Percentiles rank a stretch among this genome's conserved stretches.
These are phyloP conservation scores for Apantesis nais DNA, from an alignment of 2,888 invertebrate genomes.

Conservation along the genomic window DNA sequence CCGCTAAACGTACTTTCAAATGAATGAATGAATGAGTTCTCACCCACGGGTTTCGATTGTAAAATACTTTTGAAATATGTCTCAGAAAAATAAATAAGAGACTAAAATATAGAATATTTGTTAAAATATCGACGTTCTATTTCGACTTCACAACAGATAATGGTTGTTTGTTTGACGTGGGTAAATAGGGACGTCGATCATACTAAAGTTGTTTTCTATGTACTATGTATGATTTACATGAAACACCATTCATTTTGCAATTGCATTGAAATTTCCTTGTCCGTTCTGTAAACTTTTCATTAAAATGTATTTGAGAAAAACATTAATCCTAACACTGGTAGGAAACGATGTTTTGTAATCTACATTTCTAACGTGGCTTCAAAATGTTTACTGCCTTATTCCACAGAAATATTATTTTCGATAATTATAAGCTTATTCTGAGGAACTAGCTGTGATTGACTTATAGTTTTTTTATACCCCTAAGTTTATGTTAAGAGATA, in stretches of 20 bases:
- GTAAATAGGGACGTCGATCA: conserved; percentile 59
- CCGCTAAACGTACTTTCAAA: conserved; percentile 79
- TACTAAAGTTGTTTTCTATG: conserved; percentile 49
- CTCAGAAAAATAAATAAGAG: conserved; percentile 32
- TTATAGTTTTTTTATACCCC: too few relatives aligned
- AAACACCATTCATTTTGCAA: conserved; percentile 45
- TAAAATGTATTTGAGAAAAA: not conserved
- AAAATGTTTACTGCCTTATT: too few relatives aligned
- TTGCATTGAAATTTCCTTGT: conserved; percentile 15
- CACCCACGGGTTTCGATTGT: conserved; percentile 70
- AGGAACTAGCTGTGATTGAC: too few relatives aligned
- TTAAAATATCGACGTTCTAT: conserved; percentile 50
- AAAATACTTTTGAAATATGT: conserved; percentile 47
- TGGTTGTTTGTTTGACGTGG: conserved; percentile 59
- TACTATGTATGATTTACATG: conserved; percentile 51
- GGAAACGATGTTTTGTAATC: too few relatives aligned
- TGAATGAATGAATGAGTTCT: conserved; percentile 79
- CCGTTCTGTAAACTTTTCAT: conserved; percentile 20
- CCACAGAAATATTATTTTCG: too few relatives aligned
- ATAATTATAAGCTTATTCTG: too few relatives aligned
- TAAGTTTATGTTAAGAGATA: too few relatives aligned
- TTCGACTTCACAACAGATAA: conserved; percentile 59
- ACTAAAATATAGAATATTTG: conserved; percentile 47
- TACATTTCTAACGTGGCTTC: too few relatives aligned
- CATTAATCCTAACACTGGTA: too few relatives aligned